Conservation (phyloP, 2,797 vertebrate genomes). For the Falco columbarius region DNA sequence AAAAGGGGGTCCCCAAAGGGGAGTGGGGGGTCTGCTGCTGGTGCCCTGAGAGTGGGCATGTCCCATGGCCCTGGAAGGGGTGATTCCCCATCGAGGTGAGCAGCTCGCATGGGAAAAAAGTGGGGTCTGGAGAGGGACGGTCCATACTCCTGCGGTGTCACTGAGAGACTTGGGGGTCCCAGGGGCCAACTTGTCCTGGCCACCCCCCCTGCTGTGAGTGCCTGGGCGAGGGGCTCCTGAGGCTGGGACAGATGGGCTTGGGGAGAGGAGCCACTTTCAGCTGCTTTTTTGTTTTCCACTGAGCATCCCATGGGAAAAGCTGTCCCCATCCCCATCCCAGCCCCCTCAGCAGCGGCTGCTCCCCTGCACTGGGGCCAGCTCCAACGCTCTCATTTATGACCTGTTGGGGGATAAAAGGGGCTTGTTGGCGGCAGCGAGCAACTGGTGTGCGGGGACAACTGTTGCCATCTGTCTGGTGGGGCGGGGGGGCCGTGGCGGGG, state of each 20-base stretch:
- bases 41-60: background rate
- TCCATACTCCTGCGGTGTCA: background rate
- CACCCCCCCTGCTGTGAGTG: background rate
- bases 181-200: fast-evolving
- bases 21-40: background rate
- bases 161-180: background rate
- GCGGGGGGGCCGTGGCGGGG: background rate
- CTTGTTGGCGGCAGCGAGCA: constrained; percentile 10
- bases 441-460: constrained; percentile 64
- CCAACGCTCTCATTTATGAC: constrained; percentile 37
- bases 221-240: background rate
- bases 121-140: background rate
- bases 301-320: background rate
- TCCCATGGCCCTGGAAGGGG: background rate
- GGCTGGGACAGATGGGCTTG: constrained; percentile 58
- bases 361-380: background rate
- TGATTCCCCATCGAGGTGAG: background rate
- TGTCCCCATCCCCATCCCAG: background rate
- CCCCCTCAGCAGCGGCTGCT: background rate
- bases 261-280: constrained; percentile 4
- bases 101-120: background rate
- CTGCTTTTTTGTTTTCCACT: constrained; percentile 40
- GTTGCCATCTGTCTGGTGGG: constrained; percentile 76
- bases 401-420: constrained; percentile 53
- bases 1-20: background rate